phyloP scores from a whole-genome alignment of 2,888 invertebrate genomes.

The Spisula solida region DNA sequence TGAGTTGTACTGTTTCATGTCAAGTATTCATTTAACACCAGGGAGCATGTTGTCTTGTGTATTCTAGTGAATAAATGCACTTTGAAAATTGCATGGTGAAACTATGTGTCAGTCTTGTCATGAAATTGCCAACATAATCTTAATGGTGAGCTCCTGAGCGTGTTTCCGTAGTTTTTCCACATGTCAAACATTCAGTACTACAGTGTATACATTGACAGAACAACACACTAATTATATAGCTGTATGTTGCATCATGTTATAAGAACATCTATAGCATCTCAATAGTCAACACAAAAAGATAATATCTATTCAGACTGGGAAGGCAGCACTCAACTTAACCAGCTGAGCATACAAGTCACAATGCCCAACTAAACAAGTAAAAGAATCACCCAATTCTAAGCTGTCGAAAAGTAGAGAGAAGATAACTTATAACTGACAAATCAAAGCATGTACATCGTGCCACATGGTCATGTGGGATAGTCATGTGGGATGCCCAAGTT shows the following conservation, averaged over 20 bases:
- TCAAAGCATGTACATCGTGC: no score
- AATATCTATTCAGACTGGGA: no score
- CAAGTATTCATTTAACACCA: conserved; percentile 10
- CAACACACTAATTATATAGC: background rate
- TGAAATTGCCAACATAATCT: conserved; percentile 24
- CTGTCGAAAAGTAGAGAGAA: no score
- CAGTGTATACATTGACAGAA: background rate
- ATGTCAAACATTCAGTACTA: conserved; percentile 6
- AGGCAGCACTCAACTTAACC: no score
- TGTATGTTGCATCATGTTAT: background rate
- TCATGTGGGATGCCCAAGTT: no score
- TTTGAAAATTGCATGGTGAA: background rate
- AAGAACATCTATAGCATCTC: background rate
- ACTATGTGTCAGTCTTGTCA: background rate
- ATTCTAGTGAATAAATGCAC: conserved; percentile 17
- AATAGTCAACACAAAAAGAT: no score
- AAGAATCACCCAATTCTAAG: no score
- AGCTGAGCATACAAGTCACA: no score
- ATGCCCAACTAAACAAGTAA: no score
- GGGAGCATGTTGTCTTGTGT: background rate
- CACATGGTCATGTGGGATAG: no score
- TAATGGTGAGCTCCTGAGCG: background rate
- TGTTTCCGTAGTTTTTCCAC: conserved; percentile 12
- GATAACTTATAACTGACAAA: no score
- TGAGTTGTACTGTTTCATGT: conserved; percentile 26